Evolutionary conservation across 2,113 vertebrate genomes (phyloP).

Genomic region (Eulemur macaco): DNA sequence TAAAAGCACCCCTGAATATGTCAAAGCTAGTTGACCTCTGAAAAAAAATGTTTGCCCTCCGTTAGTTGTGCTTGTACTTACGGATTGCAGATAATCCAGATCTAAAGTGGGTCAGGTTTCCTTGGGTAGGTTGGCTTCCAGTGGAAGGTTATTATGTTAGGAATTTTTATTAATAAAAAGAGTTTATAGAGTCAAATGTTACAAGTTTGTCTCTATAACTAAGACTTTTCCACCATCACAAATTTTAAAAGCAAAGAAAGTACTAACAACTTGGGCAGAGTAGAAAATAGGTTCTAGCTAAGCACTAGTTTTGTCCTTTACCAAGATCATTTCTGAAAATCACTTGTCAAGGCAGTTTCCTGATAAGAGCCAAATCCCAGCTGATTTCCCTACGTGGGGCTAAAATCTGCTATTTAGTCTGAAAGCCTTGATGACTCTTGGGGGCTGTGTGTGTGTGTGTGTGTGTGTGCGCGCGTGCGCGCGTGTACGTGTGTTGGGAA

Average conservation of each 20-base stretch:
- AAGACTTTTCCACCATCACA: slow-evolving; percentile 61
- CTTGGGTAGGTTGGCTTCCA: background rate
- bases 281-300: background rate
- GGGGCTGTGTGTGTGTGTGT: background rate
- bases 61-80: background rate
- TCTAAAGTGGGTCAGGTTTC: background rate
- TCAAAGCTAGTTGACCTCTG: background rate
- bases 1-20: background rate
- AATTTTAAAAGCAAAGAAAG: background rate
- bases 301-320: slow-evolving; percentile 2
- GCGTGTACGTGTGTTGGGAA: background rate
- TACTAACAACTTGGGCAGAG: background rate
- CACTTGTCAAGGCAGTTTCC: background rate
- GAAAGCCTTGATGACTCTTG: background rate
- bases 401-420: slow-evolving; percentile 35
- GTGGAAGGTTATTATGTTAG: background rate
- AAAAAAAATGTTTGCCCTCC: background rate
- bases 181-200: slow-evolving; percentile 45
- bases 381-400: slow-evolving; percentile 13
- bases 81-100: background rate
- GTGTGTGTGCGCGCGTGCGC: background rate
- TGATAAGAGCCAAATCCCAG: background rate
- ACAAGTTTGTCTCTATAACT: slow-evolving; percentile 24
- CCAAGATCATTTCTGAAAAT: slow-evolving; percentile 18
- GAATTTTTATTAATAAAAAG: background rate